Conservation (phyloP, 2,113 vertebrate species). For the Callaeas wilsoni region DNA sequence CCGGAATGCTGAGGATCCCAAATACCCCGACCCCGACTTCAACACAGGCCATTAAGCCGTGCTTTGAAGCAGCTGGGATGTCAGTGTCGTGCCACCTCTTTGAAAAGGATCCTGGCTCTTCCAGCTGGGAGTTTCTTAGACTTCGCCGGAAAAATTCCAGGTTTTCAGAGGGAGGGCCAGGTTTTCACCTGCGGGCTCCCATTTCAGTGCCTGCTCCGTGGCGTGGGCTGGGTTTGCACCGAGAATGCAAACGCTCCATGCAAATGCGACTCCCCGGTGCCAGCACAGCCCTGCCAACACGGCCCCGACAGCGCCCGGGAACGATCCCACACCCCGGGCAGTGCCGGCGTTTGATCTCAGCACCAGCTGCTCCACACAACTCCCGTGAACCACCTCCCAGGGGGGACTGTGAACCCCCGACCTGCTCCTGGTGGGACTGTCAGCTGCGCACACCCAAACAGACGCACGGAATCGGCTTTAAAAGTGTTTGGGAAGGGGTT, state of each 20-base stretch:
- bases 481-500: neutral
- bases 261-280: neutral
- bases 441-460: neutral
- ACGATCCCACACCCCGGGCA: neutral
- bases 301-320: neutral
- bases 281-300: neutral
- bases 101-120: neutral
- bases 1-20: neutral
- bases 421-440: accelerated
- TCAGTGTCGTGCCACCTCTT: neutral
- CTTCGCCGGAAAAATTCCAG: neutral
- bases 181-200: conserved; percentile 8
- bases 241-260: neutral
- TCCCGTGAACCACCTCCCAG: neutral
- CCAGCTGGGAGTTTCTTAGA: neutral
- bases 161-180: neutral
- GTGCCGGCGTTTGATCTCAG: neutral
- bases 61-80: neutral
- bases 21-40: no score
- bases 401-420: accelerated
- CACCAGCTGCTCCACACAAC: neutral
- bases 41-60: accelerated
- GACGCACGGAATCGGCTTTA: accelerated
- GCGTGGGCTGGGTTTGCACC: neutral
- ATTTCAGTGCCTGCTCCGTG: neutral